Evolutionary conservation across 2,888 invertebrate genomes (phyloP), one percentile per base, ranked within the genome.

Genomic region (Cremastobaeus sp.): DNA sequence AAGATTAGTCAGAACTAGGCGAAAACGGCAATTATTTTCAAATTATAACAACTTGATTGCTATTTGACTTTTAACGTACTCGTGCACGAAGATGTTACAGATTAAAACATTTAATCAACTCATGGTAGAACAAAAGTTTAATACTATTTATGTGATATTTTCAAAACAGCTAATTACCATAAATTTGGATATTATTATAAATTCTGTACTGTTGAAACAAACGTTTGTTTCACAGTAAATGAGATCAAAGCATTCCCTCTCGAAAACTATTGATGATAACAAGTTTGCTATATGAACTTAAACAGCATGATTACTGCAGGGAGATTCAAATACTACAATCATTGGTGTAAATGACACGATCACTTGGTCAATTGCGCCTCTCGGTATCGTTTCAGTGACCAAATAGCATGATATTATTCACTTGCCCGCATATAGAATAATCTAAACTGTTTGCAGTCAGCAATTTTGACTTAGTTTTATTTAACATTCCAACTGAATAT

Each of bases 391-490:
- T 57, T 64, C 75, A 70, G 70, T 76, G 70, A 28, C 71, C 52
- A 76, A 77, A 64, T 74, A 70, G 48, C 52, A 66, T 66, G 62
- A 62, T 66, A 84, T 84, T 84, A 84, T 85, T 84, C 84, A 84
- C 81, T 85, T 85, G 78, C 70, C 76, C 25, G 47, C 77, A 78
- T 82, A 78, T 79, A 78, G 78, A 72, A 75, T 76, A 79, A 81
- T 82, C 81, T 79, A 54, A 68, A 71, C 66, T 60, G 52, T 54
- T 65, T 54, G 3, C 20, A 72, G 45, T 50, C 57, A 14, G 60
- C 48, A 43, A 14, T 54, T 62, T 57, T 39, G 1, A n/a, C 8
- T 25, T 5, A 25, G n/a, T 32, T 11, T 4, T 32, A 32, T 9
- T n/a, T 25, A 8, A 25, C 8, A 8, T 8, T 3, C 3, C 25